A percentile compares a stretch with the other conserved stretches of the same genome.
These are phyloP conservation scores for Anser cygnoides DNA, from an alignment of 2,113 vertebrate genomes.

Conservation along the genomic window DNA sequence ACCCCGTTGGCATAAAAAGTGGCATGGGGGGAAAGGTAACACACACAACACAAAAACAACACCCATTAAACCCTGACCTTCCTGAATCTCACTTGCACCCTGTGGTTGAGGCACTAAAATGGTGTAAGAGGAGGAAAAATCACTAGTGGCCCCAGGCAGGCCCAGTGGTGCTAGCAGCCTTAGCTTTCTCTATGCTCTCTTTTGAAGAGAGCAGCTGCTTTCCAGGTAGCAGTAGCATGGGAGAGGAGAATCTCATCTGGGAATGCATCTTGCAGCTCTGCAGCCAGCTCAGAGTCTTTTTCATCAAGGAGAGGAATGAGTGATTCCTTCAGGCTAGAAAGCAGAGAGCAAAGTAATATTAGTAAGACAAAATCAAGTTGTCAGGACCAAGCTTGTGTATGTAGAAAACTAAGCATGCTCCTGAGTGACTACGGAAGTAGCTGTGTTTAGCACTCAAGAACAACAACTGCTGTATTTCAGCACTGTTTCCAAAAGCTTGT, in stretches of 20 bases:
- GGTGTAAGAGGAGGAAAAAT: rapidly evolving
- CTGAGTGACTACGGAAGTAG: neutral
- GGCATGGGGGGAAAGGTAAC: too few species aligned
- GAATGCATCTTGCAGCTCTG: slow-evolving; percentile 79
- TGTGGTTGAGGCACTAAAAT: rapidly evolving
- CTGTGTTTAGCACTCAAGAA: neutral
- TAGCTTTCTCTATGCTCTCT: slow-evolving; percentile 41
- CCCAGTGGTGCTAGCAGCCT: rapidly evolving
- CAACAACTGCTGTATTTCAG: neutral
- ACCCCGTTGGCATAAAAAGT: neutral
- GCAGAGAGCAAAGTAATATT: neutral
- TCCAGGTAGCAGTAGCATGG: slow-evolving; percentile 83
- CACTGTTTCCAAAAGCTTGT: neutral
- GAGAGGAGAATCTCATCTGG: slow-evolving; percentile 81
- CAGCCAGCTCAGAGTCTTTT: slow-evolving; percentile 76
- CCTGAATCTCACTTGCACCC: rapidly evolving
- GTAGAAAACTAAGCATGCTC: neutral
- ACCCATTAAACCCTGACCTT: too few species aligned
- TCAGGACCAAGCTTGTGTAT: rapidly evolving
- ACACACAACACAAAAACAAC: too few species aligned
- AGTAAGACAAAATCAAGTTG: neutral
- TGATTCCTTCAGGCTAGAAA: slow-evolving; percentile 84
- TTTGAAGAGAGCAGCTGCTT: slow-evolving; percentile 78
- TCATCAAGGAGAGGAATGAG: slow-evolving; percentile 80
- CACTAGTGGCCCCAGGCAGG: too few species aligned